A percentile compares a stretch with the other conserved stretches of the same genome.
Evolutionary conservation across 1,140 invertebrate genomes (phyloP).

Genomic region (Pseudobourletiella spinata): DNA sequence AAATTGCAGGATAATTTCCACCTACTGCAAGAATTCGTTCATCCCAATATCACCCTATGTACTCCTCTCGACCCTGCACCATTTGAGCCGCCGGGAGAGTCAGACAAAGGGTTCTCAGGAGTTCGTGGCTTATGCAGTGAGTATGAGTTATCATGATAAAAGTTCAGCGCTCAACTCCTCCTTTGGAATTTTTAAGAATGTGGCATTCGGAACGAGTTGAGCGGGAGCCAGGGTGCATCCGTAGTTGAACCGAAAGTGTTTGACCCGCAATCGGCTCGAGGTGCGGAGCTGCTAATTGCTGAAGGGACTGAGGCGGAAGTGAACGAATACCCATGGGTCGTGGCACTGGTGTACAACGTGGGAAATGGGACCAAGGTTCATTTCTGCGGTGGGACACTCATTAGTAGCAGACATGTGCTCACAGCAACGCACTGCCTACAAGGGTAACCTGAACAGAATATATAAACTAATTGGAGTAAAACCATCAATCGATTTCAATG

Average conservation of each 20-base stretch:
- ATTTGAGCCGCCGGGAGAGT: neutral
- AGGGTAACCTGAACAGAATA: conserved; percentile 10
- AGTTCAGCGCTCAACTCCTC: neutral
- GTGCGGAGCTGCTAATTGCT: neutral
- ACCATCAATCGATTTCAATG: too few species aligned
- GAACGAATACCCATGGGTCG: conserved; percentile 23
- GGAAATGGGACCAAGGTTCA: conserved; percentile 10
- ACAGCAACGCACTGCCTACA: conserved; percentile 25
- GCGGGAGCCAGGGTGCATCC: neutral
- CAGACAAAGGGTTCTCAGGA: neutral
- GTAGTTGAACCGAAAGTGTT: neutral
- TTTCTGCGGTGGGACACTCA: conserved; percentile 25
- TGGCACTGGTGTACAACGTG: conserved; percentile 3
- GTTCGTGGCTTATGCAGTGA: neutral
- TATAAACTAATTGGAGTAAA: conserved; percentile 1
- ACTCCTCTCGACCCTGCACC: neutral
- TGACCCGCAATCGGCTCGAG: neutral
- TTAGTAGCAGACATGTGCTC: conserved; percentile 15
- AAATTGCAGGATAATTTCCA: too few species aligned
- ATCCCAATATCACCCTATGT: neutral
- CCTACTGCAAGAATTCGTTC: neutral
- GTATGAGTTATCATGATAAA: neutral
- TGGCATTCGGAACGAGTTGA: neutral
- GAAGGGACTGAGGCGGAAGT: neutral
- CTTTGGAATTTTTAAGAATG: neutral